Percentiles rank a stretch among this genome's conserved stretches.
Evolutionary conservation across 2,797 vertebrate species (phyloP).

Genomic region (Parauchenoglanis ngamensis): DNA sequence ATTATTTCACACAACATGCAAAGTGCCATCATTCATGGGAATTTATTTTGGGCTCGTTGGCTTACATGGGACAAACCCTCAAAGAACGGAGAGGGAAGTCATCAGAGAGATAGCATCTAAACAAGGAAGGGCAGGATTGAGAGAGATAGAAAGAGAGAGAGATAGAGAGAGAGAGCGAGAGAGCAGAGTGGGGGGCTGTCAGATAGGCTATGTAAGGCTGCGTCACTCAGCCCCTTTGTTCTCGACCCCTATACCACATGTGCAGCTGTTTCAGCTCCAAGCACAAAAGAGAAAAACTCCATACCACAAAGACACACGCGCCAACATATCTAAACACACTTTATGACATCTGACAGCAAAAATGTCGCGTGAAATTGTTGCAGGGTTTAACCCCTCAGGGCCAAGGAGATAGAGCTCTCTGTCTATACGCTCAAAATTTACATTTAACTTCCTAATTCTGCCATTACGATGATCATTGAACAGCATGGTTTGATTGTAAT

Average conservation of each 20-base stretch:
- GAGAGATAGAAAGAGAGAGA: constrained; percentile 38
- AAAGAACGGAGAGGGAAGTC: constrained; percentile 29
- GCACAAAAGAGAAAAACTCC: constrained; percentile 39
- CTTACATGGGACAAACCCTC: constrained; percentile 46
- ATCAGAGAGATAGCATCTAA: constrained; percentile 57
- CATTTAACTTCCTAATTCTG: constrained; percentile 55
- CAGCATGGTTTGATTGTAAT: constrained; percentile 51
- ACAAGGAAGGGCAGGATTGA: neutral
- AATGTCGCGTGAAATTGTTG: constrained; percentile 73
- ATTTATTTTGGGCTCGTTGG: constrained; percentile 51
- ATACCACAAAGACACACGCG: constrained; percentile 48
- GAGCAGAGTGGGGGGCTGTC: constrained; percentile 31
- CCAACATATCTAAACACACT: constrained; percentile 62
- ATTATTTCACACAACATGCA: constrained; percentile 35
- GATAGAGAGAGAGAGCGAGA: neutral
- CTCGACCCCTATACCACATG: constrained; percentile 44
- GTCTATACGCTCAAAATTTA: constrained; percentile 17
- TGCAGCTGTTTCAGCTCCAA: constrained; percentile 53
- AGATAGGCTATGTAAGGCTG: constrained; percentile 38
- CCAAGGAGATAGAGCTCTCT: neutral
- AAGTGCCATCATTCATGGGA: constrained; percentile 52
- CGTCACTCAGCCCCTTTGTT: constrained; percentile 47
- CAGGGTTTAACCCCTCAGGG: constrained; percentile 35
- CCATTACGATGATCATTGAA: constrained; percentile 51
- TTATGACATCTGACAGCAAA: constrained; percentile 75